Conservation (phyloP, 2,113 vertebrate genomes). For the Sapayoa aenigma region DNA sequence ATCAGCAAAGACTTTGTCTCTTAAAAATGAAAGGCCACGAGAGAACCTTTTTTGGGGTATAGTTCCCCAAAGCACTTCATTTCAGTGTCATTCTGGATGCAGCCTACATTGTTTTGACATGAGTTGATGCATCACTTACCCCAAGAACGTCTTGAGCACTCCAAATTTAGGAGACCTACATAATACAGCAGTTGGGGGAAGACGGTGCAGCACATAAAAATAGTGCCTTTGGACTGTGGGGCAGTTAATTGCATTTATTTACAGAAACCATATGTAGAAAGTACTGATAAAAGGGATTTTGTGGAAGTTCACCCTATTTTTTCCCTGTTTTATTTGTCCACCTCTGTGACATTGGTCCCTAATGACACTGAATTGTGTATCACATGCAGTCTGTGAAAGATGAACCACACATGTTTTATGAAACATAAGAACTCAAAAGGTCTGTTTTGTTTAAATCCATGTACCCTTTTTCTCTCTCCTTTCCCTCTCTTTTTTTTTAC, state of each 20-base stretch:
- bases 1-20: not conserved
- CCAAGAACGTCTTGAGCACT: not conserved
- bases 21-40: not conserved
- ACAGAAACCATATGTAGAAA: not conserved
- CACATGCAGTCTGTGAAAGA: not conserved
- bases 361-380: rapidly evolving
- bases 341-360: not conserved
- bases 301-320: not conserved
- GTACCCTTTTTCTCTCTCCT: not conserved
- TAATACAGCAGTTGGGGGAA: not conserved
- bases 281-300: not conserved
- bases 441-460: not conserved
- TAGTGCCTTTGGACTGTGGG: not conserved
- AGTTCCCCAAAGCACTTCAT: not conserved
- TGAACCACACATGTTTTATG: not conserved
- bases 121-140: not conserved
- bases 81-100: not conserved
- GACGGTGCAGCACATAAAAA: not conserved
- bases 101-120: slow-evolving; percentile 11
- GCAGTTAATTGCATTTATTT: not conserved
- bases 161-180: slow-evolving; percentile 30
- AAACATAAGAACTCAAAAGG: not conserved
- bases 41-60: not conserved
- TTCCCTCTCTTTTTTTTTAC: not conserved
- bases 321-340: not conserved